Base-by-base conservation (phyloP, 2,797 vertebrate species). In the Emys orbicularis region DNA sequence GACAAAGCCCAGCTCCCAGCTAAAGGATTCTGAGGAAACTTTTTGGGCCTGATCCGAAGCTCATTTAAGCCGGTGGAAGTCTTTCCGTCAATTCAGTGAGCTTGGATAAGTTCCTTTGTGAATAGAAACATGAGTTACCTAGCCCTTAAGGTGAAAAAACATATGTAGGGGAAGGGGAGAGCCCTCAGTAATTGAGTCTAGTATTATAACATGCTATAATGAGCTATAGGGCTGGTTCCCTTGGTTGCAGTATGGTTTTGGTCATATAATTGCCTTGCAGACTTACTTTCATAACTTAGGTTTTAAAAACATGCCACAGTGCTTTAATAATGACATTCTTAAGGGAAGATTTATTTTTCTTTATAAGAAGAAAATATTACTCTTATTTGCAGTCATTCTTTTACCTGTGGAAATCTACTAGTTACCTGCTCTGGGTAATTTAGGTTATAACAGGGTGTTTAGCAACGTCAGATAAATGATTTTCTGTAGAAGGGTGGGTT, bases 221-320 rank as follows among this genome's bases (percentile, higher is more conserved):
- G n/a, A n/a, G n/a, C n/a, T n/a, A 61, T 93, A 89, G 97, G 96
- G 88, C 97, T 97, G 97, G 96, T 95, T 97, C 96, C 92, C 97
- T 96, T 95, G 84, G 49, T 86, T 92, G 95, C 11, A 0, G 87
- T 89, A 80, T 94, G 88, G 41, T 95, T 91, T 94, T 95, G 49
- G 49, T 95, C 95, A 95, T 95, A 96, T 59, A 97, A 95, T 94
- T 97, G 83, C 89, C 76, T 94, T 96, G 90, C 79, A 44, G 94
- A 76, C 29, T 25, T 93, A 56, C 94, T 96, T 96, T 95, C 59
- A 88, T 85, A 94, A 91, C 77, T 97, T 96, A 93, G 50, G 95
- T 93, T 96, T 96, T 93, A 88, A 95, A 98, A 97, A 59, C 59
- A 74, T 96, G 88, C 89, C 84, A 15, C 86, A 95, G 53, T 95